phyloP scores from a whole-genome alignment of 2,888 invertebrate species.

The Acleris laterana region DNA sequence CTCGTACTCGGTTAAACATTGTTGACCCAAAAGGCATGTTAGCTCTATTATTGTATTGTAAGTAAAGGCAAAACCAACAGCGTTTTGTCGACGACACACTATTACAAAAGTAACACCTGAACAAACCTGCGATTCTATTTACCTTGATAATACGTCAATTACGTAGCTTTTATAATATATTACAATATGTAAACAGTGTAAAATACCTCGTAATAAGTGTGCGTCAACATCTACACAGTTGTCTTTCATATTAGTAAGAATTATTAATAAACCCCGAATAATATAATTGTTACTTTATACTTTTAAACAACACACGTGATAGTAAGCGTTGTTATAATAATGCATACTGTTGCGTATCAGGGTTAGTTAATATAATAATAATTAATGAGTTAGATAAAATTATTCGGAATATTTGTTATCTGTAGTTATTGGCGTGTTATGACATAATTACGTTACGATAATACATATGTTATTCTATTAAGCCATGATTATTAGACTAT shows the following conservation, averaged over 20 bases:
- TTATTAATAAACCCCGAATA: background rate
- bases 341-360: background rate
- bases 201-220: constrained; percentile 13
- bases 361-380: constrained; percentile 24
- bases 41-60: background rate
- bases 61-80: background rate
- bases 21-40: constrained; percentile 29
- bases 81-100: constrained; percentile 17
- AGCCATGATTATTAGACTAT: constrained; percentile 63
- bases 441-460: constrained; percentile 28
- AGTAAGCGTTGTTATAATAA: constrained; percentile 6
- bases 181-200: background rate
- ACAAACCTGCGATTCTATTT: constrained; percentile 18
- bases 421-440: constrained; percentile 18
- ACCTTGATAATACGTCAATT: constrained; percentile 14
- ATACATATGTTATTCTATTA: constrained; percentile 62
- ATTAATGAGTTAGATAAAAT: constrained; percentile 32
- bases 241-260: constrained; percentile 23
- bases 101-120: constrained; percentile 18
- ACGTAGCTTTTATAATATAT: constrained; percentile 8
- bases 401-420: constrained; percentile 32
- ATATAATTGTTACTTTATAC: no score
- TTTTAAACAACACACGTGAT: constrained; percentile 1
- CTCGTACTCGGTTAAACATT: constrained; percentile 30
- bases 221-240: constrained; percentile 29